phyloP scores from a whole-genome alignment of 2,113 vertebrate genomes.

The Pachyramphus minor region DNA sequence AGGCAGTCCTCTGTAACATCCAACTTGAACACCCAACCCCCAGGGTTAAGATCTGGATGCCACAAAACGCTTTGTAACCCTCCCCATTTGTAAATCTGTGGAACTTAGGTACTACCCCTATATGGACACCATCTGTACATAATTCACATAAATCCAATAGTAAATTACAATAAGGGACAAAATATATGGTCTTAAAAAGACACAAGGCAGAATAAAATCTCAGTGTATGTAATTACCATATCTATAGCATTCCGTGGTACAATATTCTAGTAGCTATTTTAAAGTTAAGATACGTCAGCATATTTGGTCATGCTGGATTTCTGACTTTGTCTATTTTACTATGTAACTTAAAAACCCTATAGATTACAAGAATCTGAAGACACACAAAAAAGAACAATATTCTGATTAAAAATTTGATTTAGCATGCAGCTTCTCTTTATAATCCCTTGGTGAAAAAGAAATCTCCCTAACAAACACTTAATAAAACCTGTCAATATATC shows the following conservation, averaged over 20 bases:
- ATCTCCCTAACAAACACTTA: conserved; percentile 85
- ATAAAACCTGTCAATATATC: conserved; percentile 86
- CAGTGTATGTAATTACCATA: conserved; percentile 49
- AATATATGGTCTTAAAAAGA: neutral
- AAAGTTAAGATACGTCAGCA: conserved; percentile 67
- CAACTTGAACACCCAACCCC: neutral
- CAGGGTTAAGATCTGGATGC: neutral
- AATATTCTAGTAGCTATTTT: conserved; percentile 44
- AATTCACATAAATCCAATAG: neutral
- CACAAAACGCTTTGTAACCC: fast-evolving
- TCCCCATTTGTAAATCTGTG: neutral
- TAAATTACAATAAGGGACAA: neutral
- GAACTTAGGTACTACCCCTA: neutral
- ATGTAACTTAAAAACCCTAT: conserved; percentile 59
- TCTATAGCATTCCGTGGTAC: conserved; percentile 47
- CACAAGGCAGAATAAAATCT: conserved; percentile 17
- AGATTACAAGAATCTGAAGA: conserved; percentile 66
- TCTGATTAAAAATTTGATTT: conserved; percentile 78
- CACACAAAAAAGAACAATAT: conserved; percentile 70
- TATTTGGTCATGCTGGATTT: conserved; percentile 66
- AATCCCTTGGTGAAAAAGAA: conserved; percentile 80
- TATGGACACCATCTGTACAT: neutral
- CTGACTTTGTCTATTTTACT: conserved; percentile 45
- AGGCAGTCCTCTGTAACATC: neutral
- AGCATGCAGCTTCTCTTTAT: conserved; percentile 77